These are phyloP conservation scores for Cristatella mucedo DNA, from an alignment of 2,888 invertebrate species.

Conservation along the genomic window DNA sequence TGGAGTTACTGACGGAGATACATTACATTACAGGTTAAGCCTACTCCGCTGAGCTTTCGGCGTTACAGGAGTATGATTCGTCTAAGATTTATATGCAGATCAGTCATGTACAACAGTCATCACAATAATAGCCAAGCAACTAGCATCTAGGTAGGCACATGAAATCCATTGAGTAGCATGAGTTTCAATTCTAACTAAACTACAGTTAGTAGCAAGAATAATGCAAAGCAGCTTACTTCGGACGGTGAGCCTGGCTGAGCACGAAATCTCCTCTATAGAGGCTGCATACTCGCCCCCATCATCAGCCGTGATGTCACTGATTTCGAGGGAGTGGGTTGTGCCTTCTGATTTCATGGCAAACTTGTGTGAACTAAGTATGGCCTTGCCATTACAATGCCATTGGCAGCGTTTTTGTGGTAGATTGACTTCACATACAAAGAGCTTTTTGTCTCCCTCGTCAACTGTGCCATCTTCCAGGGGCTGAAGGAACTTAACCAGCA, in stretches of 20 bases:
- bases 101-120: no score
- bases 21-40: no score
- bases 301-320: background rate
- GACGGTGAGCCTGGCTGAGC: background rate
- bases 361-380: background rate
- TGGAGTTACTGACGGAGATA: no score
- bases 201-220: no score
- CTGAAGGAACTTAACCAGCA: conserved; percentile 25
- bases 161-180: no score
- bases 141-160: no score
- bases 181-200: no score
- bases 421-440: conserved; percentile 25
- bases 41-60: no score
- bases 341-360: conserved; percentile 1
- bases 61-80: no score
- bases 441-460: conserved; percentile 27
- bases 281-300: conserved; percentile 7
- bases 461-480: conserved; percentile 24
- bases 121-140: no score
- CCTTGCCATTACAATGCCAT: conserved; percentile 5
- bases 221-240: background rate
- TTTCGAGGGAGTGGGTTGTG: background rate
- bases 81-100: no score
- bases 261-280: background rate
- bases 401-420: background rate